Evolutionary conservation across 1,140 invertebrate species (phyloP).

Genomic region (Heliothis virescens): DNA sequence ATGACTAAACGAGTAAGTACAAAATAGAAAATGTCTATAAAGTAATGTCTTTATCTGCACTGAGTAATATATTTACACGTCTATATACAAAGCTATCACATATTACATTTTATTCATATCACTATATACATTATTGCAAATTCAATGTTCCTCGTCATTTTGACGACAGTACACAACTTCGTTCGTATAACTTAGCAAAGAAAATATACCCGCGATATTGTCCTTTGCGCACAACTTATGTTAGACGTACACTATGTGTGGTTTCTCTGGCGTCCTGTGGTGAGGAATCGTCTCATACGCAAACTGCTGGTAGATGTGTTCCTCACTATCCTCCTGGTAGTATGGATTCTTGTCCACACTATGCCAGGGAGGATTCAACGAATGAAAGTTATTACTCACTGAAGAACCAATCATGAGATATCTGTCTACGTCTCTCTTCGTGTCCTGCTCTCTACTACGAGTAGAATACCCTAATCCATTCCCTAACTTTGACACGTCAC

Average conservation of each 20-base stretch:
- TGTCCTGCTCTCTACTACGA: slow-evolving; percentile 81
- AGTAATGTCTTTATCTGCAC: slow-evolving; percentile 70
- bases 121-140: slow-evolving; percentile 85
- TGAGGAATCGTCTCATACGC: slow-evolving; percentile 86
- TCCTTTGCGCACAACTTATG: slow-evolving; percentile 76
- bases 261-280: slow-evolving; percentile 85
- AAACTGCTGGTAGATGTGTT: slow-evolving; percentile 87
- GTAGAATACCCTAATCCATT: slow-evolving; percentile 84
- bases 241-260: slow-evolving; percentile 89
- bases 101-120: slow-evolving; percentile 82
- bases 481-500: slow-evolving; percentile 83
- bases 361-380: slow-evolving; percentile 86
- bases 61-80: slow-evolving; percentile 78
- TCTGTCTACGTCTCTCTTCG: slow-evolving; percentile 85
- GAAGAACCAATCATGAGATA: slow-evolving; percentile 87
- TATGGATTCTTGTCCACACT: slow-evolving; percentile 85
- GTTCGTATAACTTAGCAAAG: slow-evolving; percentile 65
- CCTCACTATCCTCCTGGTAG: slow-evolving; percentile 83
- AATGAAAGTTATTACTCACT: slow-evolving; percentile 86
- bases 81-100: slow-evolving; percentile 86
- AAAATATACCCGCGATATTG: slow-evolving; percentile 71
- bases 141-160: slow-evolving; percentile 66
- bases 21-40: slow-evolving; percentile 71
- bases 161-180: slow-evolving; percentile 68
- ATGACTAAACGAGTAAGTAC: slow-evolving; percentile 79